Percentiles rank a stretch among this genome's conserved stretches.
phyloP scores from a whole-genome alignment of 2,888 invertebrate species.

The Melipona beecheii region DNA sequence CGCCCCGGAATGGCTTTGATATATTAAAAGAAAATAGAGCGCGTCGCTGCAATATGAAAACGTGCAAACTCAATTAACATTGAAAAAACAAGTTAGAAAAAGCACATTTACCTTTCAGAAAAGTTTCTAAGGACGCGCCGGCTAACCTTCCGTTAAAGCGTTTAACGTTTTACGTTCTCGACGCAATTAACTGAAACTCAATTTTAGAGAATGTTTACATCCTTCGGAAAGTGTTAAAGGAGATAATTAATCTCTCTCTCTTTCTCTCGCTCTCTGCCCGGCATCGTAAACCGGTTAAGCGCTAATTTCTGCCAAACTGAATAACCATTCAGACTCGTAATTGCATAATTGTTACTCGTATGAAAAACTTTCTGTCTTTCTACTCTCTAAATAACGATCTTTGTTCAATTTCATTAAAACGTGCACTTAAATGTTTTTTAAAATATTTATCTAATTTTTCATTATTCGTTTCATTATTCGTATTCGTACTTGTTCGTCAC shows the following conservation, averaged over 20 bases:
- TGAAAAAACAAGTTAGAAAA: constrained; percentile 10
- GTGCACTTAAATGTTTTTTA: background rate
- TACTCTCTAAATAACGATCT: background rate
- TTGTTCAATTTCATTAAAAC: background rate
- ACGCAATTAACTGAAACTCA: constrained; percentile 29
- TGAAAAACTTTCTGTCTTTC: background rate
- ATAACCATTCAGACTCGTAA: background rate
- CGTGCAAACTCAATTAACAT: constrained; percentile 22
- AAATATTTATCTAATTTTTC: background rate
- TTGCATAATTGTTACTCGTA: background rate
- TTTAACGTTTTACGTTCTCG: constrained; percentile 7
- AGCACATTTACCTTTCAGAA: constrained; percentile 16
- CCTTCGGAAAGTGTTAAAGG: background rate
- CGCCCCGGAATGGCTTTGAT: background rate
- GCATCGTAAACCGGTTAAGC: background rate
- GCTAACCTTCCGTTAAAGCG: constrained; percentile 9
- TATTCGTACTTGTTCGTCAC: too few relatives aligned
- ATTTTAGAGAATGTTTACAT: constrained; percentile 14
- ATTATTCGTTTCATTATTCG: background rate
- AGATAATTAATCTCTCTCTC: constrained; percentile 21
- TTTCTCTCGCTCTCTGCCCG: background rate
- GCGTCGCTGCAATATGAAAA: background rate
- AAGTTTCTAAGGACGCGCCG: background rate
- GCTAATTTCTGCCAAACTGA: background rate
- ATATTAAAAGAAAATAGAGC: background rate